Base-by-base conservation (phyloP, 2,113 vertebrate genomes). In the Zeus faber region DNA sequence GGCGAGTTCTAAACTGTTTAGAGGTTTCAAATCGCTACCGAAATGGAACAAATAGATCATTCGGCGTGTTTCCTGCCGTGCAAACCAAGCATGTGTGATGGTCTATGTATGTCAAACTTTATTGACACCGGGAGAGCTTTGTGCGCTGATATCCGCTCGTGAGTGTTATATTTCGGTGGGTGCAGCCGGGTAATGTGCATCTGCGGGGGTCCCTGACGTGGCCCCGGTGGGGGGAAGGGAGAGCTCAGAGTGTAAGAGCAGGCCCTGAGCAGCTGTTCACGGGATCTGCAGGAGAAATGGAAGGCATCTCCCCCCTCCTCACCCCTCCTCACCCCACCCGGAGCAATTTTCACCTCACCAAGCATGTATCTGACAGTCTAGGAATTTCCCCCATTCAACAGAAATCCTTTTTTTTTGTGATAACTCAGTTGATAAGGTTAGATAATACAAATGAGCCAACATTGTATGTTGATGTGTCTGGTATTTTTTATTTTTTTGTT, bases 251-350 rank as follows among this genome's bases (percentile, higher is more conserved):
- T 66, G 79, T 72, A 77, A 84, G 80, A 68, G 10, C 66, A 72
- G 58, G 50, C 75, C 61, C 49, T 54, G 58, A 80, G 67, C 85
- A 87, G 85, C 85, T 87, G 83, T 83, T 84, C 77, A 76, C 59
- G 58, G 52, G 70, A 66, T 80, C 62, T 71, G 27, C 29, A 29
- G 54, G 53, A 75, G 80, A 79, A 70, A 85, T 76, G 72, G 70
- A 72, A 80, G 64, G 72, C 59, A 77, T 78, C 72, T 61, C 46
- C 35, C 70, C 16, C 39, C 49, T 60, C 33, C 33, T 37, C 33
- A n/a, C 2, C 33, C 11, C 33, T 4, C n/a, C 11, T 3, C 33
- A 37, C 3, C 33, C 13, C 11, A 37, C 33, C 72, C n/a, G n/a
- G n/a, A n/a, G n/a, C n/a, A 65, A 65, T 84, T 83, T 76, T 71